Evolutionary conservation across 2,113 vertebrate genomes (phyloP).

Genomic region (Noturus placidus): DNA sequence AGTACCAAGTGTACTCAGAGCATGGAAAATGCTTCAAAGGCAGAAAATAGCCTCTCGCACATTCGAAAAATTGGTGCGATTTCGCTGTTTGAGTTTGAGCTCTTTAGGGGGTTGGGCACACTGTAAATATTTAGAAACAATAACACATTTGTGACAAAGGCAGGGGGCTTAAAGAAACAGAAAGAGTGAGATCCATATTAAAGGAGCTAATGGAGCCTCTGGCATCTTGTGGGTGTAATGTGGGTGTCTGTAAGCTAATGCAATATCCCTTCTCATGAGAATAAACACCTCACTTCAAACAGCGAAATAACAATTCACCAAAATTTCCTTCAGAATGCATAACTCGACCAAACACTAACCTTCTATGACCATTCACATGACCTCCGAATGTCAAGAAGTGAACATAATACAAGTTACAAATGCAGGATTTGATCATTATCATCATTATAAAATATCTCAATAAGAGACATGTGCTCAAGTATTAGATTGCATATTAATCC

Average conservation of each 20-base stretch:
- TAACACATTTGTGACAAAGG: constrained; percentile 45
- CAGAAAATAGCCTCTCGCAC: constrained; percentile 63
- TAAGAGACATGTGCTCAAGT: constrained; percentile 23
- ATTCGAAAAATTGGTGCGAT: constrained; percentile 62
- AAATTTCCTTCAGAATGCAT: constrained; percentile 5
- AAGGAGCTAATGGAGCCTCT: constrained; percentile 14
- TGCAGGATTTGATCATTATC: not conserved
- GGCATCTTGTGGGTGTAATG: constrained; percentile 21
- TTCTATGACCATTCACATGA: constrained; percentile 11
- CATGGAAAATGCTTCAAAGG: constrained; percentile 62
- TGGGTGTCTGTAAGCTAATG: constrained; percentile 23
- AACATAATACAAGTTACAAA: not conserved
- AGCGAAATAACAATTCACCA: constrained; percentile 19
- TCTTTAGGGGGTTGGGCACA: constrained; percentile 50
- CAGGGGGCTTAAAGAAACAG: constrained; percentile 37
- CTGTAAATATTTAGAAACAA: constrained; percentile 60
- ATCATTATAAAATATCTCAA: constrained; percentile 17
- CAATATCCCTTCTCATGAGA: constrained; percentile 32
- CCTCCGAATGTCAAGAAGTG: not conserved
- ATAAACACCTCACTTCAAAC: constrained; percentile 18
- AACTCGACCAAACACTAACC: not conserved
- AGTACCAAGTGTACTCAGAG: constrained; percentile 54
- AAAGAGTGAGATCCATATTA: constrained; percentile 7
- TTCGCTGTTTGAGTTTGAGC: constrained; percentile 58
- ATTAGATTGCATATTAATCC: constrained; percentile 18